phyloP scores from a whole-genome alignment of 2,113 vertebrate genomes.

The Gymnogyps californianus region DNA sequence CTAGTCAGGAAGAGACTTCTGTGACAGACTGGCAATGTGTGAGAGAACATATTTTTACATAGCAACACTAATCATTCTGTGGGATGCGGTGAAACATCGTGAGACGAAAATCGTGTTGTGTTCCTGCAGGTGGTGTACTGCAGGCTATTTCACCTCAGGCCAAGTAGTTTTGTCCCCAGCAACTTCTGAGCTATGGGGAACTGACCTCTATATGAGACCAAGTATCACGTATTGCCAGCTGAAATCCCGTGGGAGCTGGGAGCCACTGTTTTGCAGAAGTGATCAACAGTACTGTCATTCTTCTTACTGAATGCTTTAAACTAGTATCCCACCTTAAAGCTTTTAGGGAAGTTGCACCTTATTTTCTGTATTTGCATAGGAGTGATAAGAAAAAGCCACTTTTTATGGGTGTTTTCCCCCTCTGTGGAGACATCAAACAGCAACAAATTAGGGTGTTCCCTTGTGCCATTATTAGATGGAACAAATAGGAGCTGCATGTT shows the following conservation, averaged over 20 bases:
- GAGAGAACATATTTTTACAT: background rate
- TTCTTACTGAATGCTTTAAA: background rate
- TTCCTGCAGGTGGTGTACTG: background rate
- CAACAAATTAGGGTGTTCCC: background rate
- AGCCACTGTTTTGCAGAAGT: background rate
- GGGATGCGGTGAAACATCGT: background rate
- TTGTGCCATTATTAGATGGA: background rate
- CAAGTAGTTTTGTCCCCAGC: background rate
- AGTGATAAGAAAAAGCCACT: background rate
- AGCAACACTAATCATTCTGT: background rate
- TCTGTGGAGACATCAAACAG: background rate
- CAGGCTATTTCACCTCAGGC: background rate
- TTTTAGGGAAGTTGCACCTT: background rate
- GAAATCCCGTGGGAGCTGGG: background rate
- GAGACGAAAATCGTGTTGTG: background rate
- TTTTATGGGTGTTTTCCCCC: accelerated
- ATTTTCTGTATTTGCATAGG: background rate
- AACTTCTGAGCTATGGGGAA: background rate
- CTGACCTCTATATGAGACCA: background rate
- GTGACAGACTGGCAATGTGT: background rate
- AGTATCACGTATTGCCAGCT: accelerated
- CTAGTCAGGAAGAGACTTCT: background rate
- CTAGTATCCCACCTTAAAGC: background rate
- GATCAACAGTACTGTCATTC: background rate
- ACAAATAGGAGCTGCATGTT: background rate